phyloP scores from a whole-genome alignment of 2,797 vertebrate species.

The Melanotaenia trifasciata region DNA sequence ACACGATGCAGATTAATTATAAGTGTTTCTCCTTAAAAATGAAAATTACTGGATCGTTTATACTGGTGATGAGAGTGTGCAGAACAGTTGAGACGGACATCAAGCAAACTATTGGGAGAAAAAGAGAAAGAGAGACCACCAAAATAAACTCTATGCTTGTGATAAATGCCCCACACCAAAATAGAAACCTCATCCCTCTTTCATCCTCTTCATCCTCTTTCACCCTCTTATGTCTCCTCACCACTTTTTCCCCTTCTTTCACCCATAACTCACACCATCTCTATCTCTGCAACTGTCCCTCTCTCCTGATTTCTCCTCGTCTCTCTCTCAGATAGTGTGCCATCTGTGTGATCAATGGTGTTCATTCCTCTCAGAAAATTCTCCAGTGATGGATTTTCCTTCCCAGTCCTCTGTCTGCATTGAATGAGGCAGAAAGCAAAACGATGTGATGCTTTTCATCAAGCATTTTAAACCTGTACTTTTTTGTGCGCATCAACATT shows the following conservation, averaged over 20 bases:
- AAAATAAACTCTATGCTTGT: slow-evolving; percentile 68
- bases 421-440: slow-evolving; percentile 37
- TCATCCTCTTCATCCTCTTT: slow-evolving; percentile 58
- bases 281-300: slow-evolving; percentile 41
- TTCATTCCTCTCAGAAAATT: slow-evolving; percentile 73
- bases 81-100: slow-evolving; percentile 19
- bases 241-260: slow-evolving; percentile 43
- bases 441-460: slow-evolving; percentile 40
- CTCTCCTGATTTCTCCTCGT: slow-evolving; percentile 30
- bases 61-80: neutral
- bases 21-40: slow-evolving; percentile 2
- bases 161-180: slow-evolving; percentile 74
- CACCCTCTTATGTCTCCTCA: slow-evolving; percentile 57
- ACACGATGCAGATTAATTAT: neutral
- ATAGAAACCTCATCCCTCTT: slow-evolving; percentile 78
- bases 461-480: slow-evolving; percentile 20
- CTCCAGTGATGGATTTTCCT: slow-evolving; percentile 63
- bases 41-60: neutral
- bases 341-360: slow-evolving; percentile 77
- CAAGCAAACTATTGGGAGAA: slow-evolving; percentile 20
- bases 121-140: slow-evolving; percentile 58
- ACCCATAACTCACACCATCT: slow-evolving; percentile 51
- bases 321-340: slow-evolving; percentile 52
- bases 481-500: slow-evolving; percentile 26
- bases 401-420: slow-evolving; percentile 25